Percentiles rank a stretch among this genome's conserved stretches.
Evolutionary conservation across 2,888 invertebrate genomes (phyloP).

Genomic region (Harpalus rufipes): DNA sequence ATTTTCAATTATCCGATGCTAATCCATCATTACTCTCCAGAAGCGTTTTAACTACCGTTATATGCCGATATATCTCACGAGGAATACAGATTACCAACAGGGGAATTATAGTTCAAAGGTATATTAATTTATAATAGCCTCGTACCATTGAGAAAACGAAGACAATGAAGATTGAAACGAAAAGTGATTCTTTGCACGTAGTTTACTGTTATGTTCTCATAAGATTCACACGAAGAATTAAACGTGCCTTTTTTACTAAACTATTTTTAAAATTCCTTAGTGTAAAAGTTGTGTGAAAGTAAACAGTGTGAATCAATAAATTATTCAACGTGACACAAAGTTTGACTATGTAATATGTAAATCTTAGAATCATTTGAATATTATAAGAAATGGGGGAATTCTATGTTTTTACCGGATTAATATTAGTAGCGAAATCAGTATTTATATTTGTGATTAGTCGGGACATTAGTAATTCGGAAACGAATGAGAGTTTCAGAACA

Average conservation of each 20-base stretch:
- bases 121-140: neutral
- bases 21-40: neutral
- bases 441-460: too few relatives aligned
- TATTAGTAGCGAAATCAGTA: too few relatives aligned
- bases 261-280: neutral
- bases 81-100: neutral
- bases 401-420: too few relatives aligned
- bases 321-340: constrained; percentile 7
- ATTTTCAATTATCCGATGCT: neutral
- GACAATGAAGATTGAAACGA: neutral
- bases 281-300: constrained; percentile 17
- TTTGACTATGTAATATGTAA: neutral
- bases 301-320: constrained; percentile 20
- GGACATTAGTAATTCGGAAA: too few relatives aligned
- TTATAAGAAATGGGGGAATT: too few relatives aligned
- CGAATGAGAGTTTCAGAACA: too few relatives aligned
- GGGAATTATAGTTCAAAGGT: neutral
- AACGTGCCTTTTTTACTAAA: constrained; percentile 27
- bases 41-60: constrained; percentile 5
- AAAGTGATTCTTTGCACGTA: neutral
- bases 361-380: too few relatives aligned
- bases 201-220: neutral
- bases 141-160: neutral
- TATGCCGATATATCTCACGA: constrained; percentile 5
- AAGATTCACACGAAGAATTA: constrained; percentile 23